phyloP scores from a whole-genome alignment of 2,113 vertebrate species.

The Marcusenius ussheri region DNA sequence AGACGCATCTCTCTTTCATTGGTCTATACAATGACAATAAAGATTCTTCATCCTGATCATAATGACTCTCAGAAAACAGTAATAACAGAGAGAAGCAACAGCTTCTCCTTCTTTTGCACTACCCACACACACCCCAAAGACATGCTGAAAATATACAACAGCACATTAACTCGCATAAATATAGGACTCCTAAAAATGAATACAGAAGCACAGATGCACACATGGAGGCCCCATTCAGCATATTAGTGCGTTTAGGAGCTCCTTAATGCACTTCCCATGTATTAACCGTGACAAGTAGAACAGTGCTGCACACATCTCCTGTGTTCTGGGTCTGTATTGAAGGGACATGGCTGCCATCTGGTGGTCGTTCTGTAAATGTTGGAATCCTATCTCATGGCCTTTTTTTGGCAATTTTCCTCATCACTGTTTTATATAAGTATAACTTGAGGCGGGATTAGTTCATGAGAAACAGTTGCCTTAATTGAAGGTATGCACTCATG shows the following conservation, averaged over 20 bases:
- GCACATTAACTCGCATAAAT: not conserved
- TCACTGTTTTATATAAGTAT: too few relatives aligned
- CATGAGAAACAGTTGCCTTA: not conserved
- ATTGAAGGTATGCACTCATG: not conserved
- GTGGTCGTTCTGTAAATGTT: not conserved
- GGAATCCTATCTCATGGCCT: not conserved
- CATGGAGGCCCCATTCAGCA: not conserved
- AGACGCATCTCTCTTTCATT: too few relatives aligned
- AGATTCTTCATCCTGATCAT: not conserved
- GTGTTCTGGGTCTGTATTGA: not conserved
- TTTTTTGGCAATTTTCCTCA: not conserved
- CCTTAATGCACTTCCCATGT: not conserved
- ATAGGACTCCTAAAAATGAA: not conserved
- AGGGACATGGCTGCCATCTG: not conserved
- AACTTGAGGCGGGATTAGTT: not conserved
- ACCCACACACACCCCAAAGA: not conserved
- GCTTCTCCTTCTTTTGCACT: not conserved
- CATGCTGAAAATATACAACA: not conserved
- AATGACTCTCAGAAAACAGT: not conserved
- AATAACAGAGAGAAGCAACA: not conserved
- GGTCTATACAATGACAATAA: too few relatives aligned
- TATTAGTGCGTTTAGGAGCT: not conserved
- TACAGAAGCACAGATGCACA: not conserved
- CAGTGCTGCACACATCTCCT: slow-evolving; percentile 30
- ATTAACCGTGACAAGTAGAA: not conserved